Base-by-base conservation (phyloP, 2,797 vertebrate genomes). In the Acanthurus lineatus region DNA sequence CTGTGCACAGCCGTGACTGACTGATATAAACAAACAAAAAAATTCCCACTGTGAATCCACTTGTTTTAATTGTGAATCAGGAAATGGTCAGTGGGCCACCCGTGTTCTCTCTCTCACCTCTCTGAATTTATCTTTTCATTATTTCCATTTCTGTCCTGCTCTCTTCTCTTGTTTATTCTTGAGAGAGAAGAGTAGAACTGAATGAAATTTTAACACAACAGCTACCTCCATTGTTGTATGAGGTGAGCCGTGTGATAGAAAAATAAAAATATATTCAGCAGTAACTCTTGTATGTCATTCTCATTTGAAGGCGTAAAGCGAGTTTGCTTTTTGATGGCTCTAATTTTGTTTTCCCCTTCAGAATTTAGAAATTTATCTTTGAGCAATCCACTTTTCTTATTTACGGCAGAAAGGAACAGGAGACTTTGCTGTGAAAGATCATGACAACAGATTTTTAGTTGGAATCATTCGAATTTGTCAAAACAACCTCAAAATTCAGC, bases 181-280 rank as follows among this genome's bases (percentile, higher is more conserved):
- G 38, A 16, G 28, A 32, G 28, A 32, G 28, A 32, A 32, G 28
- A 32, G 28, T 28, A 52, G n/a, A 60, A 61, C 10, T 38, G 2
- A 47, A 15, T 47, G 14, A 4, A 10, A 49, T 15, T 54, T 10
- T 54, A 22, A n/a, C n/a, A 19, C 54, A 64, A 44, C 22, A 6
- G 14, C 17, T 22, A 40, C 51, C 71, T 57, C 62, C 35, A 57
- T 58, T 35, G 20, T 16, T 65, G 20, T 60, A 75, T 48, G 54
- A 59, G 62, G 73, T 40, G 6, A 56, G 22, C 38, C 40, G 44
- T 42, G 10, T 42, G 40, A 42, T 42, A 11, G 40, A 42, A 42
- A 56, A 69, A 77, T n/a, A 52, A 60, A 63, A 28, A 9, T 11
- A 49, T 69, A 44, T 60, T 4, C 35, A 66, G 62, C 45, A 56